Base-by-base conservation (phyloP, 2,888 invertebrate species). In the Scelioninae gen. 1 region DNA sequence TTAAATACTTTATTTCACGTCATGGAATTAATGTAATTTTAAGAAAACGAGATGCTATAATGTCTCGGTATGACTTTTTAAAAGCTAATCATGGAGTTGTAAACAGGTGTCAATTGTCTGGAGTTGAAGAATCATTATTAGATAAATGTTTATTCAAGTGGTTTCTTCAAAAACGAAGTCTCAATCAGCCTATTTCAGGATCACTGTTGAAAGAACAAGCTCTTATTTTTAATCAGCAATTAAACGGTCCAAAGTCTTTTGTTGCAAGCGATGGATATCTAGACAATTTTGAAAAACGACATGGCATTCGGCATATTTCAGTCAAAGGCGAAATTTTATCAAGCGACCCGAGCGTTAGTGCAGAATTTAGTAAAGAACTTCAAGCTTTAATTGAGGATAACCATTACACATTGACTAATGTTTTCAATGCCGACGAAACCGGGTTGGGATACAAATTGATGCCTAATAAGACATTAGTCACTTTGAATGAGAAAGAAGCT, bases 361-460 rank as follows among this genome's bases (percentile, higher is more conserved):
- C 8, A 5, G 38, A 38, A 38, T 38, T 38, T 38, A 11, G 38
- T 10, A 11, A 10, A 38, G 9, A 38, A 38, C 11, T 38, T 10
- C 9, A 38, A 38, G 38, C 8, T 10, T 38, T 38, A 2, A 38
- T 38, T 38, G 38, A 10, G 1, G 11, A 11, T 38, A 38, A 65
- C 11, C 15, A 8, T 4, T 78, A 78, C 13, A 31, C 47, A n/a
- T 10, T 23, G 7, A 66, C 72, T 8, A 79, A 79, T 38, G 31
- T 71, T 11, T 65, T 71, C 15, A 78, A 71, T 34, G 65, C 78
- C 0, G 71, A 71, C 15, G 79, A 79, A 31, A 66, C 79, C 0
- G 60, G 74, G 0, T 15, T 79, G 5, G 34, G 49, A 10, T 66
- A 43, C 9, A 45, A 31, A 47, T 9, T 45, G 13, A 38, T 78